phyloP scores from a whole-genome alignment of 1,140 invertebrate species.

The Scylla paramamosain region DNA sequence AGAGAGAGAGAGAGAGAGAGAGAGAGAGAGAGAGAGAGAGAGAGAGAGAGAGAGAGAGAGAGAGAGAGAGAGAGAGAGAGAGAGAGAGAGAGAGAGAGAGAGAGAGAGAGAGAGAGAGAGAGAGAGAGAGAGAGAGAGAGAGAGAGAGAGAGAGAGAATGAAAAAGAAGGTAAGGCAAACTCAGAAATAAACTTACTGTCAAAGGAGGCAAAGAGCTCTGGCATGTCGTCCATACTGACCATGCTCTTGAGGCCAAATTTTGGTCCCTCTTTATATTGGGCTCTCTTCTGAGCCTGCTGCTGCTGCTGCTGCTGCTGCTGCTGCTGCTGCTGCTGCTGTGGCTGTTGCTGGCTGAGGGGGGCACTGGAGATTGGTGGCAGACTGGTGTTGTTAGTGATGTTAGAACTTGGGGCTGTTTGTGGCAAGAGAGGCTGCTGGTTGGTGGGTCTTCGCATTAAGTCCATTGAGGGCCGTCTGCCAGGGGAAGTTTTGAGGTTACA shows the following conservation, averaged over 20 bases:
- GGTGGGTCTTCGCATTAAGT: conserved; percentile 61
- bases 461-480: conserved; percentile 72
- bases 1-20: not conserved
- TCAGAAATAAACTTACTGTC: conserved; percentile 89
- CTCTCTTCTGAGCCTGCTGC: conserved; percentile 70
- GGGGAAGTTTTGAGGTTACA: not conserved
- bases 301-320: conserved; percentile 31
- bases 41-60: too few relatives aligned
- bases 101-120: too few relatives aligned
- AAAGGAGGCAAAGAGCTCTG: conserved; percentile 95
- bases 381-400: not conserved
- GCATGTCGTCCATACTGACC: conserved; percentile 96
- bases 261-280: conserved; percentile 71
- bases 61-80: too few relatives aligned
- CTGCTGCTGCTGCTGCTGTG: not conserved
- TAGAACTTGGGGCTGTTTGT: not conserved
- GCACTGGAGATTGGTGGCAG: not conserved
- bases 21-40: too few relatives aligned
- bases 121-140: too few relatives aligned
- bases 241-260: conserved; percentile 93
- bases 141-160: too few relatives aligned
- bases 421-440: conserved; percentile 68
- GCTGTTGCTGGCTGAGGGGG: not conserved
- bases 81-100: not conserved
- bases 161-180: not conserved